phyloP scores from a whole-genome alignment of 1,140 invertebrate species.

The Cyclina sinensis region DNA sequence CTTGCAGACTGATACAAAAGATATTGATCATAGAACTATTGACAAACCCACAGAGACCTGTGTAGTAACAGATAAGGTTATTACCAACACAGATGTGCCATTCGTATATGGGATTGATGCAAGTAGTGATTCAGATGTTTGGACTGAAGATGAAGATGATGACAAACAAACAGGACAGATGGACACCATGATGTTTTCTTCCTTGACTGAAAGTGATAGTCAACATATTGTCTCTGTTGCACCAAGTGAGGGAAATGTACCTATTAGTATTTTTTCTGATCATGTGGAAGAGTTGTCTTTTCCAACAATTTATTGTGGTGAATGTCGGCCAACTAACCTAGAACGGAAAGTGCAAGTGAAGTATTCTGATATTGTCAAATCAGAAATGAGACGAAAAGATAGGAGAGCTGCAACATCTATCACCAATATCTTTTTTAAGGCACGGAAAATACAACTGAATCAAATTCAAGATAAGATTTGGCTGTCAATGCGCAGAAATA shows the following conservation, averaged over 20 bases:
- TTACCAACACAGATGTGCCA: neutral
- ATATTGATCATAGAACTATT: neutral
- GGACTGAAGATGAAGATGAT: slow-evolving; percentile 31
- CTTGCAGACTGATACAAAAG: neutral
- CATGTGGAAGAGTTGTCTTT: slow-evolving; percentile 59
- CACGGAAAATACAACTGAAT: slow-evolving; percentile 19
- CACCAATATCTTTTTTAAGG: slow-evolving; percentile 56
- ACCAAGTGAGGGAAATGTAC: slow-evolving; percentile 60
- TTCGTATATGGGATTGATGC: neutral
- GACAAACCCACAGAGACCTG: neutral
- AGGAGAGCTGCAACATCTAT: slow-evolving; percentile 54
- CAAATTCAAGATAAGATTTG: slow-evolving; percentile 35
- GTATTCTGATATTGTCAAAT: slow-evolving; percentile 19
- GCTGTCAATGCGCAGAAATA: slow-evolving; percentile 53
- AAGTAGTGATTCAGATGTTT: slow-evolving; percentile 2
- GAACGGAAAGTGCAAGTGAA: neutral
- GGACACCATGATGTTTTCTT: slow-evolving; percentile 37
- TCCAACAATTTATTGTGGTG: slow-evolving; percentile 49
- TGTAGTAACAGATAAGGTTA: neutral
- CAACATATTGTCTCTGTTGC: slow-evolving; percentile 35
- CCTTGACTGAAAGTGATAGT: slow-evolving; percentile 17
- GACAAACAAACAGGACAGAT: slow-evolving; percentile 5
- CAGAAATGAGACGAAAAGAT: neutral
- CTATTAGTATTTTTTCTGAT: slow-evolving; percentile 54
- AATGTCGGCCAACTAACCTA: neutral